These are phyloP conservation scores for Glyptemys insculpta DNA, from an alignment of 2,797 vertebrate genomes.

Conservation along the genomic window DNA sequence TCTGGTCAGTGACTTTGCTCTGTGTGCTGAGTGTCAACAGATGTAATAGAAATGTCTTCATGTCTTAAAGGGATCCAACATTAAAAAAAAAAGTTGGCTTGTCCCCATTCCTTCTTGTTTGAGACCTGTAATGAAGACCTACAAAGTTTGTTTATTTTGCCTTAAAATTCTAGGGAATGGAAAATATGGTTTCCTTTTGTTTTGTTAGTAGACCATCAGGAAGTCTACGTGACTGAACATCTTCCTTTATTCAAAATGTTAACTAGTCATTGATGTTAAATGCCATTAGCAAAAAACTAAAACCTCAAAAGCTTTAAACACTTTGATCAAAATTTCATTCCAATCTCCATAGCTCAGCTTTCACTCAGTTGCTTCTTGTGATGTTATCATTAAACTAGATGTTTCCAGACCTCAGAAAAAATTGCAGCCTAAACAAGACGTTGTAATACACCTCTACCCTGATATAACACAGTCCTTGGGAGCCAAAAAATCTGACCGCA, in stretches of 20 bases:
- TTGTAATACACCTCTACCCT: background rate
- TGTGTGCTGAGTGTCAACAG: background rate
- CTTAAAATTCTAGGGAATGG: background rate
- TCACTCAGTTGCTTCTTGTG: background rate
- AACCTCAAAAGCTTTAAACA: background rate
- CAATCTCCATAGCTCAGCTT: background rate
- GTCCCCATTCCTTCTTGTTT: background rate
- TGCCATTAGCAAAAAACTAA: background rate
- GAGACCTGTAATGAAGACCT: background rate
- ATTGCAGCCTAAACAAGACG: background rate
- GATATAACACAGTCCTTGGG: no score
- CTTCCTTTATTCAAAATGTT: background rate
- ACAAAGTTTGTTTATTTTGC: background rate
- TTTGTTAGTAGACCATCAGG: background rate
- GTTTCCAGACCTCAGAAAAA: constrained; percentile 2
- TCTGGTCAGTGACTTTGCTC: background rate
- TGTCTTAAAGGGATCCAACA: background rate
- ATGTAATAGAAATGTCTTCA: background rate
- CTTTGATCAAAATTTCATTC: background rate
- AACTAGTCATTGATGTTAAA: background rate
- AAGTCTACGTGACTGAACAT: background rate
- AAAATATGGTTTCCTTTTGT: background rate
- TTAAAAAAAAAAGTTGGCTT: background rate
- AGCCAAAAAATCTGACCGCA: no score
- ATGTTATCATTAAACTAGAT: background rate